These are phyloP conservation scores for Aricia agestis DNA, from an alignment of 1,140 invertebrate genomes.

Conservation along the genomic window DNA sequence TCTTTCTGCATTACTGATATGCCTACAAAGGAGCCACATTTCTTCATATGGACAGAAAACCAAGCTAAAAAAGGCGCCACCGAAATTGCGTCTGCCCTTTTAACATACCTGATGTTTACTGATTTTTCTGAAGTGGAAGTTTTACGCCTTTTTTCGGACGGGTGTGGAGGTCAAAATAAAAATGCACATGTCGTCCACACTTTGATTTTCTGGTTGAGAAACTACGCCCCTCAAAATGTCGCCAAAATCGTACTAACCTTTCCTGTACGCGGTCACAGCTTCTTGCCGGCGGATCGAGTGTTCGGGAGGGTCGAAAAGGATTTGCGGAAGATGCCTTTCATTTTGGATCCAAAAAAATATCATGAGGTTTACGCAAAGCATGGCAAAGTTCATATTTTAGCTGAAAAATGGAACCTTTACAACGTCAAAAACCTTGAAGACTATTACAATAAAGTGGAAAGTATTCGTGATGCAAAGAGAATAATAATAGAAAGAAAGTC, in stretches of 20 bases:
- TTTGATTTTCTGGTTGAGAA: neutral
- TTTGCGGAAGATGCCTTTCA: conserved; percentile 1
- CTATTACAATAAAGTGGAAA: conserved; percentile 10
- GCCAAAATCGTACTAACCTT: conserved; percentile 5
- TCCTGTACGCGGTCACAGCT: conserved; percentile 14
- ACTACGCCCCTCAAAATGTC: neutral
- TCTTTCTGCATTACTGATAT: neutral
- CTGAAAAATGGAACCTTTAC: neutral
- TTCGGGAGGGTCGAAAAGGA: conserved; percentile 11
- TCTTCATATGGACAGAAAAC: conserved; percentile 8
- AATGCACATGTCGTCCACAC: neutral
- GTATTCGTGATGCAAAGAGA: conserved; percentile 6
- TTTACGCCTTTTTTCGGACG: neutral
- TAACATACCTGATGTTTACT: neutral
- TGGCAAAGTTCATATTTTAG: conserved; percentile 2
- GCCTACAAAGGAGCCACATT: neutral
- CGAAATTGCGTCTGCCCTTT: conserved; percentile 4
- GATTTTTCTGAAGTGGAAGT: neutral
- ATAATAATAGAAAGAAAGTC: conserved; percentile 6
- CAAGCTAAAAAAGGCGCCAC: neutral
- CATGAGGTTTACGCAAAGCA: conserved; percentile 6
- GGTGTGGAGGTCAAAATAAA: too few species aligned
- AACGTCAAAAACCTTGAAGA: conserved; percentile 10
- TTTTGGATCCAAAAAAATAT: neutral
- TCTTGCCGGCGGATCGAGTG: conserved; percentile 11